These are phyloP conservation scores for Dendrolimus punctatus DNA, from an alignment of 1,140 invertebrate genomes.

Conservation along the genomic window DNA sequence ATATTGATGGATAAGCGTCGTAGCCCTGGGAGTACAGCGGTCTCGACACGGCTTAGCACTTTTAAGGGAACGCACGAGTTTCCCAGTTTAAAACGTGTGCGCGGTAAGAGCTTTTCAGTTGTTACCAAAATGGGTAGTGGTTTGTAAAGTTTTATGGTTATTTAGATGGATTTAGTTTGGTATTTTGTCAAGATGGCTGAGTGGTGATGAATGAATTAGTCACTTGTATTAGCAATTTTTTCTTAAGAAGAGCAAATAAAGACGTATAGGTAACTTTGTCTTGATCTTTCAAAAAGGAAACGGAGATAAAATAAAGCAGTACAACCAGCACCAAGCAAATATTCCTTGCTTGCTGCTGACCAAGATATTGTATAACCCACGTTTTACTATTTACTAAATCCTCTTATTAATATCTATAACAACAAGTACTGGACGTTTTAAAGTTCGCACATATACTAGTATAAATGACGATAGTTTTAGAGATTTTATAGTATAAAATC, in stretches of 20 bases:
- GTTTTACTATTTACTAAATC: no score
- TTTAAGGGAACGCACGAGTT: conserved; percentile 34
- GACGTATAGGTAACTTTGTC: not conserved
- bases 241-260: not conserved
- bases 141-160: conserved; percentile 2
- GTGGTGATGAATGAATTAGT: not conserved
- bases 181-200: not conserved
- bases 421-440: no score
- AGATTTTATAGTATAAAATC: no score
- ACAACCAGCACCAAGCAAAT: no score
- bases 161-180: conserved; percentile 2
- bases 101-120: conserved; percentile 25
- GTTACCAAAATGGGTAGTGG: conserved; percentile 14
- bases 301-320: no score
- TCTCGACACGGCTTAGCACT: conserved; percentile 67
- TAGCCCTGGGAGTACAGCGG: conserved; percentile 47
- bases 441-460: no score
- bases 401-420: no score
- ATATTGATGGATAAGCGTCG: conserved; percentile 64
- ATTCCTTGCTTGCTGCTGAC: no score
- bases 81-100: conserved; percentile 35
- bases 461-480: no score
- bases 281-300: no score
- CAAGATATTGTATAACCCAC: no score
- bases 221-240: no score